Conservation (phyloP, 2,888 invertebrate species). For the Diabrotica balteata region DNA sequence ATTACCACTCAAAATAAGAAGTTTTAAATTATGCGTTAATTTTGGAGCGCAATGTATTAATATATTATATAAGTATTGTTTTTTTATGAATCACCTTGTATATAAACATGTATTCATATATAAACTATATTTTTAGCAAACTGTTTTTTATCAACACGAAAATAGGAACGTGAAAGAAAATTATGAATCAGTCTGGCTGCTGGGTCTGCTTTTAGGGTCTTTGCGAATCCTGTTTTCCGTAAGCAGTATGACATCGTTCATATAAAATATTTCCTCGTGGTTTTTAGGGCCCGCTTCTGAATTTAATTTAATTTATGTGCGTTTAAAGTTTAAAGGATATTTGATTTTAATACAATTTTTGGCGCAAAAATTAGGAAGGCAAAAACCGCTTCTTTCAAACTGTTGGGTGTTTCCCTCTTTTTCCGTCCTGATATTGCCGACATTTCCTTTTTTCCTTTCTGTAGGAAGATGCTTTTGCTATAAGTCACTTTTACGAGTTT, state of each 20-base stretch:
- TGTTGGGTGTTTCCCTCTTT: conserved; percentile 22
- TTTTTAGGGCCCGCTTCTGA: conserved; percentile 7
- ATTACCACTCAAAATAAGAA: too few species aligned
- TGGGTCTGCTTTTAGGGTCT: too few species aligned
- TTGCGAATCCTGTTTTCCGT: not conserved
- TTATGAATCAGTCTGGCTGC: too few species aligned
- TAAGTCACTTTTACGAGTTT: conserved; percentile 28
- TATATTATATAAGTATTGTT: too few species aligned
- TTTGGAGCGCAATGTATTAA: too few species aligned
- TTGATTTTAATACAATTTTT: conserved; percentile 28
- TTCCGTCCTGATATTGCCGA: conserved; percentile 15
- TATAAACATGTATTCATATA: too few species aligned
- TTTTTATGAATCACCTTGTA: too few species aligned
- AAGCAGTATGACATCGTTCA: conserved; percentile 3
- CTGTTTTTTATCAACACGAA: too few species aligned
- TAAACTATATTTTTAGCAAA: too few species aligned
- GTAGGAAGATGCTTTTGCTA: conserved; percentile 25
- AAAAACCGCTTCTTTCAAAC: conserved; percentile 18
- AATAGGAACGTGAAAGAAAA: too few species aligned
- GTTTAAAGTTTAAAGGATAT: conserved; percentile 28
- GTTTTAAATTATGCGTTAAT: too few species aligned
- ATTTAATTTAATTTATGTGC: conserved; percentile 17
- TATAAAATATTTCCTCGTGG: conserved; percentile 8
- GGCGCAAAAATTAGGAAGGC: conserved; percentile 15
- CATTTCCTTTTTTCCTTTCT: conserved; percentile 23